A percentile compares a stretch with the other conserved stretches of the same genome.
These are phyloP conservation scores for Eptesicus fuscus DNA, from an alignment of 2,113 vertebrate species.

Conservation along the genomic window DNA sequence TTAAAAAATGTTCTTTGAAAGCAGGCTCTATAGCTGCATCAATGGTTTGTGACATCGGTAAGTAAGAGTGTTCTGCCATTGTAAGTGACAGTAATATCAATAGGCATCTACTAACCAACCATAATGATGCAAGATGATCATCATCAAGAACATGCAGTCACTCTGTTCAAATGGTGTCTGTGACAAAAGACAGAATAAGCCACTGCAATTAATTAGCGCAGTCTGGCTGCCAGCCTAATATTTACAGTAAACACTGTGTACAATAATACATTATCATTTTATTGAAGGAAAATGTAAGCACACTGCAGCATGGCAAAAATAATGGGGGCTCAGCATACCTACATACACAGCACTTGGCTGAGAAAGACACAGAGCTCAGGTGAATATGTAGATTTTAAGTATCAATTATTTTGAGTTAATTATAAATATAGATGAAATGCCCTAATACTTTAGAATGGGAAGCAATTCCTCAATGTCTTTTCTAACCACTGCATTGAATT, in stretches of 20 bases:
- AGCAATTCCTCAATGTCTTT: not conserved
- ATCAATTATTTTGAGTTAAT: not conserved
- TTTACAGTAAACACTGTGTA: not conserved
- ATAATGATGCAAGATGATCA: no score
- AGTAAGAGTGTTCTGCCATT: not conserved
- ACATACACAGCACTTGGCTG: no score
- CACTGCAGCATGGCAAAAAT: not conserved
- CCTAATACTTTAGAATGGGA: not conserved
- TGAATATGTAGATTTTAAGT: not conserved
- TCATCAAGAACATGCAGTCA: no score
- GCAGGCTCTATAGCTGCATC: not conserved
- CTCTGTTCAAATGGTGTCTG: not conserved
- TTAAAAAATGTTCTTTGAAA: not conserved
- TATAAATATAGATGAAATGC: not conserved
- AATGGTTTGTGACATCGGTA: not conserved
- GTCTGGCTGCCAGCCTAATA: not conserved
- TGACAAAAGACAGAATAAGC: not conserved
- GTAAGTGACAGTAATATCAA: not conserved
- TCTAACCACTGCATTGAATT: not conserved
- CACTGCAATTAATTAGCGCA: fast-evolving
- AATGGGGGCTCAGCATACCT: no score
- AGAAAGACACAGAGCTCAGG: not conserved
- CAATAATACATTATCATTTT: not conserved
- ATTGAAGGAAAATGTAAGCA: not conserved
- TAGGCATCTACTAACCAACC: fast-evolving